Conservation (phyloP, 2,888 invertebrate species). For the Xanthorhoe designata region DNA sequence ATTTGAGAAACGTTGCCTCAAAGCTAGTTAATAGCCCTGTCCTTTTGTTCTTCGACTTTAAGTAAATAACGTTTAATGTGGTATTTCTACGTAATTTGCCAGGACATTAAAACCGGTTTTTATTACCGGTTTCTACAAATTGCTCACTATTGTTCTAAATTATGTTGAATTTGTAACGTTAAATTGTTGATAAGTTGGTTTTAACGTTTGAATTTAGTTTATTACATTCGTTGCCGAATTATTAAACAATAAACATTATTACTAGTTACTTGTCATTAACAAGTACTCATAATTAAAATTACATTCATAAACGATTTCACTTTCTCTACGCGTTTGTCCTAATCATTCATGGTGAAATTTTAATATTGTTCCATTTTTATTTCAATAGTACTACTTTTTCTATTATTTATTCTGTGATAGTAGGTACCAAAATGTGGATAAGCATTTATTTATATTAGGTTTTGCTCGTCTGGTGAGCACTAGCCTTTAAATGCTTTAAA, state of each 20-base stretch:
- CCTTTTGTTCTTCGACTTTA: conserved; percentile 35
- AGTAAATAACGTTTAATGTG: conserved; percentile 54
- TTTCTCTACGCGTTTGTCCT: no score
- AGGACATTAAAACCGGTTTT: conserved; percentile 52
- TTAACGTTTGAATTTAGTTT: neutral
- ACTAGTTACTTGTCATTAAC: neutral
- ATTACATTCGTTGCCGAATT: neutral
- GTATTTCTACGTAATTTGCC: conserved; percentile 52
- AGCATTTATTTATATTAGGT: no score
- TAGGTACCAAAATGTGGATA: no score
- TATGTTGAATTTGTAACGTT: conserved; percentile 19
- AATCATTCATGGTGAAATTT: no score
- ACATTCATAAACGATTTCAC: no score
- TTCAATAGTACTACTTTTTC: no score
- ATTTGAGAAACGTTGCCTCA: conserved; percentile 15
- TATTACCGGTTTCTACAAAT: conserved; percentile 21
- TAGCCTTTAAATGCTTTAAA: neutral
- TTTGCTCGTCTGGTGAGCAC: no score
- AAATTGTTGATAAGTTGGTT: conserved; percentile 7
- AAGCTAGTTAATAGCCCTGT: conserved; percentile 34
- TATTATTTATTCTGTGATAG: no score
- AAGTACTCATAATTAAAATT: neutral
- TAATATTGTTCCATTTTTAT: no score
- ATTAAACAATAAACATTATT: neutral
- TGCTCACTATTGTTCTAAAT: conserved; percentile 24